Evolutionary conservation across 2,797 vertebrate genomes (phyloP).

Genomic region (Huso huso): DNA sequence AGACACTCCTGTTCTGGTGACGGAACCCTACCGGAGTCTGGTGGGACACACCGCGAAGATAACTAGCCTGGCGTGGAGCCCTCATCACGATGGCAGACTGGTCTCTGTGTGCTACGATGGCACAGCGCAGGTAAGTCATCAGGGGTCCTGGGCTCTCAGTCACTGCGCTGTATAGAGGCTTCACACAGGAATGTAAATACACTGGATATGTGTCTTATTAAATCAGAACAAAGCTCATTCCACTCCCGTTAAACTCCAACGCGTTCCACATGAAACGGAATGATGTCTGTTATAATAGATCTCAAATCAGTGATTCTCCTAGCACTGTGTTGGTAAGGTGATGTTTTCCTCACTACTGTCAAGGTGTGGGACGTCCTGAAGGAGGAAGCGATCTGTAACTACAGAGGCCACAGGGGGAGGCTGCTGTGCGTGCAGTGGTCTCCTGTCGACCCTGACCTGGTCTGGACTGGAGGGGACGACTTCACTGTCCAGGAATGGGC

Average conservation of each 20-base stretch:
- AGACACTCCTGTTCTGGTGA: constrained; percentile 63
- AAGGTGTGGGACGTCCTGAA: constrained; percentile 90
- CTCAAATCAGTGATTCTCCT: no score
- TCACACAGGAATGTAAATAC: neutral
- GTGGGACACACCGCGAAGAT: constrained; percentile 87
- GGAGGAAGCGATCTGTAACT: constrained; percentile 79
- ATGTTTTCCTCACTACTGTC: neutral
- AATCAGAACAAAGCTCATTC: neutral
- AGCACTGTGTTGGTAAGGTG: no score
- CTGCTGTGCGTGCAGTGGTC: constrained; percentile 88
- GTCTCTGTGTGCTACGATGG: constrained; percentile 86
- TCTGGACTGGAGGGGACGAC: constrained; percentile 92
- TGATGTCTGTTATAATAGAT: no score
- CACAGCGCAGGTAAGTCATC: constrained; percentile 75
- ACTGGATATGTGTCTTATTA: neutral
- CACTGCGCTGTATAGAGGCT: neutral
- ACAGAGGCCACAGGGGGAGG: constrained; percentile 80
- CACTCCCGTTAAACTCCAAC: no score
- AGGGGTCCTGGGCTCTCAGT: neutral
- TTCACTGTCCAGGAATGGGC: constrained; percentile 88
- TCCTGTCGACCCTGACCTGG: constrained; percentile 71
- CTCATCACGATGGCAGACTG: constrained; percentile 77
- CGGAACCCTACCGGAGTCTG: constrained; percentile 78
- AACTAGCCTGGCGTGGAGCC: constrained; percentile 86
- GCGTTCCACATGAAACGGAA: no score